Evolutionary conservation across 2,113 vertebrate genomes (phyloP), one percentile per base, ranked within the genome.

Genomic region (Petroica traversi): DNA sequence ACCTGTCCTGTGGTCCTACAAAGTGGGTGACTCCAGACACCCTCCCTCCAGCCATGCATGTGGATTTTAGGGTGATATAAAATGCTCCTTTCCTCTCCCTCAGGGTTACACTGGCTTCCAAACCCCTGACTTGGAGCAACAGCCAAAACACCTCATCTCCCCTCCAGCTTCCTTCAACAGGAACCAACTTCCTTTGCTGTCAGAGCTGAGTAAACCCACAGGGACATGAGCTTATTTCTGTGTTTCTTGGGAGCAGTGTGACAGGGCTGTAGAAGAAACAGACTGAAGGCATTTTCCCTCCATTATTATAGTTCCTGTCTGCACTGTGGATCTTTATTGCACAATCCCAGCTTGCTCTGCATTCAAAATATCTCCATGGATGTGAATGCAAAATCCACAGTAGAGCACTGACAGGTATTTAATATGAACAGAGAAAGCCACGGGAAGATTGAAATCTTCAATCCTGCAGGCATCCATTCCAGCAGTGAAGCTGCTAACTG

Each of bases 321-420:
- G 46, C 48, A 31, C 34, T 69, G 4, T 26, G 68, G 51, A 58
- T 89, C 51, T 79, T 76, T 69, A 49, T 62, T 86, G 73, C 55
- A 54, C 49, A 61, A 31, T 41, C 33, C 14, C 40, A 41, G 9
- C 55, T 88, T 83, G 86, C 57, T 85, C 83, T 94, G 72, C 29
- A 26, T 73, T 73, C 87, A 77, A 15, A 92, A 59, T 26, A 4
- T 62, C 80, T 51, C 64, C n/a, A 10, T 0, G 2, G 67, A 45
- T 49, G 19, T 29, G 43, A 38, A 73, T 86, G 89, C 51, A 89
- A 80, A 92, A 89, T 55, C 84, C 84, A 58, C 51, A 58, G 88
- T 88, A 87, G 38, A 62, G 58, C 46, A 17, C 62, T 89, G 93
- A 62, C 76, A 73, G 72, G n/a, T 91, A 49, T 73, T 92, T 86